Conservation (phyloP, 2,888 invertebrate species). For the Acanthacorydalis orientalis region DNA sequence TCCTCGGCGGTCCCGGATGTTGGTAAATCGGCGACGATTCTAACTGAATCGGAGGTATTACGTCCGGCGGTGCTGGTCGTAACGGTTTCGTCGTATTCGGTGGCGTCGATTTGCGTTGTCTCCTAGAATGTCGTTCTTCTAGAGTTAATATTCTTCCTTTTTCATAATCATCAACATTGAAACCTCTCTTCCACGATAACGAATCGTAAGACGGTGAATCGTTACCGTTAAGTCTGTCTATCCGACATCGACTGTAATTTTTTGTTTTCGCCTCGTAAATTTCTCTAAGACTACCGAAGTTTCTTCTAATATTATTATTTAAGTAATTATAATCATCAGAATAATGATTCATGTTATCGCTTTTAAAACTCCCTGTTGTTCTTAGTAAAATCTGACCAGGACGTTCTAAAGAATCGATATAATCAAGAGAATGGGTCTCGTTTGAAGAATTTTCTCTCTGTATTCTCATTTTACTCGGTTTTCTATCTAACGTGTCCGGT, state of each 20-base stretch:
- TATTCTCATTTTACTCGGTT: slow-evolving; percentile 39
- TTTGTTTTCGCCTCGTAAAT: slow-evolving; percentile 50
- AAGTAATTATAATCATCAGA: slow-evolving; percentile 17
- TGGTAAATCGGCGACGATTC: slow-evolving; percentile 39
- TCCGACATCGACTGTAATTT: slow-evolving; percentile 21
- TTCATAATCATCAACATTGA: slow-evolving; percentile 26
- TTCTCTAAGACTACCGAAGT: slow-evolving; percentile 53
- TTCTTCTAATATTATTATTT: slow-evolving; percentile 26
- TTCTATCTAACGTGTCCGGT: slow-evolving; percentile 71
- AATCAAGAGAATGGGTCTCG: slow-evolving; percentile 23
- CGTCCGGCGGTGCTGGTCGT: slow-evolving; percentile 43
- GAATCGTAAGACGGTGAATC: slow-evolving; percentile 13
- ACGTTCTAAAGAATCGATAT: slow-evolving; percentile 36
- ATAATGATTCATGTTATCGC: slow-evolving; percentile 20
- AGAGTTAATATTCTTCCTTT: slow-evolving; percentile 50
- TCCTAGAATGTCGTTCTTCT: slow-evolving; percentile 53
- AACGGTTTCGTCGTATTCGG: slow-evolving; percentile 31
- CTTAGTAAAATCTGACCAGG: slow-evolving; percentile 42
- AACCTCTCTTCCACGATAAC: slow-evolving; percentile 23
- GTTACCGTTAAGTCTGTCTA: slow-evolving; percentile 14
- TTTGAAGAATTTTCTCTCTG: slow-evolving; percentile 16
- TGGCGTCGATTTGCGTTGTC: slow-evolving; percentile 46
- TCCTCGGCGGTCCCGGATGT: slow-evolving; percentile 39
- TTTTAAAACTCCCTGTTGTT: slow-evolving; percentile 55
- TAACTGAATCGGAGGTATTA: slow-evolving; percentile 45